Percentiles rank a stretch among this genome's conserved stretches.
Evolutionary conservation across 2,797 vertebrate genomes (phyloP).

Genomic region (Euthynnus affinis): DNA sequence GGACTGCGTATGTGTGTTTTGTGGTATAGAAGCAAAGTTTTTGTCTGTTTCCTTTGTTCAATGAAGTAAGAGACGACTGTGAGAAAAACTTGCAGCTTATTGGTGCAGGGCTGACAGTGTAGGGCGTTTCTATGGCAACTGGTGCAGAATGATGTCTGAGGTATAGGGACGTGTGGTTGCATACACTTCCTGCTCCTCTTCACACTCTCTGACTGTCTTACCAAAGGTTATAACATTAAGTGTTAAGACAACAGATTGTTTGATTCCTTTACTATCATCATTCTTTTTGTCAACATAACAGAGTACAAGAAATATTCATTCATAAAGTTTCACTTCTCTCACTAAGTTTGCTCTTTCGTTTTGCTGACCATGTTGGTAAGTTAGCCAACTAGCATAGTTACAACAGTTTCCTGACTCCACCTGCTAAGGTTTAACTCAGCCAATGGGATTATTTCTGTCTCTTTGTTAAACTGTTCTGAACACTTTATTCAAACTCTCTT

Average conservation of each 20-base stretch:
- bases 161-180: constrained; percentile 79
- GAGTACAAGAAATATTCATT: not conserved
- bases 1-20: constrained; percentile 25
- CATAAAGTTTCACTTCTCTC: not conserved
- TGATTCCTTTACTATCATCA: not conserved
- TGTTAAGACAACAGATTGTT: not conserved
- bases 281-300: constrained; percentile 11
- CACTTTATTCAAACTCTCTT: not conserved
- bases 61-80: constrained; percentile 2
- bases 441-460: not conserved
- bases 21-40: constrained; percentile 49
- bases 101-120: constrained; percentile 51
- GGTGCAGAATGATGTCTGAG: constrained; percentile 64
- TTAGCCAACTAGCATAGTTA: not conserved
- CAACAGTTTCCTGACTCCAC: not conserved
- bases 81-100: constrained; percentile 72
- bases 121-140: constrained; percentile 69
- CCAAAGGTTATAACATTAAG: not conserved
- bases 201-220: constrained; percentile 14
- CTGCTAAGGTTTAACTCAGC: not conserved
- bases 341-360: not conserved
- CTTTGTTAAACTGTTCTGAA: not conserved
- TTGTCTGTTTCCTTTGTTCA: constrained; percentile 62
- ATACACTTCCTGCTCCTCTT: constrained; percentile 80
- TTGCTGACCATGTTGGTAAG: not conserved